phyloP scores from a whole-genome alignment of 1,140 invertebrate genomes.

The Drosophila bipectinata region DNA sequence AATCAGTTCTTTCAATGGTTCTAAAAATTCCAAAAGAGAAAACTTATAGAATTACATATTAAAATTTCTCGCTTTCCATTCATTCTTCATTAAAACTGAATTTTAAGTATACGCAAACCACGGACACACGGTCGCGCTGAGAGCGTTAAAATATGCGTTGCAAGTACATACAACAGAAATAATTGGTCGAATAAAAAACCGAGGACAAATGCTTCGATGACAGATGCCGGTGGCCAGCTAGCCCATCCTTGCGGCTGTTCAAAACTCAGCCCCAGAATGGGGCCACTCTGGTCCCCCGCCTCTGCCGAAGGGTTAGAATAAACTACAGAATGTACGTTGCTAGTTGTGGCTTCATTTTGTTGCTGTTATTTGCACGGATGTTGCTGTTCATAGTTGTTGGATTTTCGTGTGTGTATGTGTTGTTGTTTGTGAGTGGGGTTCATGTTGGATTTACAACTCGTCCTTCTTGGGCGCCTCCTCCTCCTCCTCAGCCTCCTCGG shows the following conservation, averaged over 20 bases:
- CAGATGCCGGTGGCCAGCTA: constrained; percentile 35
- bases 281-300: constrained; percentile 38
- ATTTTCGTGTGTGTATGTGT: constrained; percentile 47
- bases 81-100: constrained; percentile 74
- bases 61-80: constrained; percentile 68
- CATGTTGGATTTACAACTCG: constrained; percentile 76
- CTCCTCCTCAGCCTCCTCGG: constrained; percentile 68
- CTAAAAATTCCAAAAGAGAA: constrained; percentile 78
- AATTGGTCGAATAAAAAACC: constrained; percentile 46
- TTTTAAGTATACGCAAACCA: constrained; percentile 49
- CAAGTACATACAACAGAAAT: constrained; percentile 48
- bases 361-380: constrained; percentile 52
- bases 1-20: constrained; percentile 82
- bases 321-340: constrained; percentile 82
- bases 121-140: constrained; percentile 34
- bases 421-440: constrained; percentile 18
- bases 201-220: constrained; percentile 49
- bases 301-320: constrained; percentile 47
- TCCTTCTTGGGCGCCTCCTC: constrained; percentile 80
- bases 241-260: constrained; percentile 43
- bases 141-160: constrained; percentile 39
- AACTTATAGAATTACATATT: constrained; percentile 74
- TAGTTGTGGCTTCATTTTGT: constrained; percentile 56
- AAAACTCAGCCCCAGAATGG: constrained; percentile 59
- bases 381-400: constrained; percentile 61